Base-by-base conservation (phyloP, 2,888 invertebrate genomes). In the Osedax fenrisi region DNA sequence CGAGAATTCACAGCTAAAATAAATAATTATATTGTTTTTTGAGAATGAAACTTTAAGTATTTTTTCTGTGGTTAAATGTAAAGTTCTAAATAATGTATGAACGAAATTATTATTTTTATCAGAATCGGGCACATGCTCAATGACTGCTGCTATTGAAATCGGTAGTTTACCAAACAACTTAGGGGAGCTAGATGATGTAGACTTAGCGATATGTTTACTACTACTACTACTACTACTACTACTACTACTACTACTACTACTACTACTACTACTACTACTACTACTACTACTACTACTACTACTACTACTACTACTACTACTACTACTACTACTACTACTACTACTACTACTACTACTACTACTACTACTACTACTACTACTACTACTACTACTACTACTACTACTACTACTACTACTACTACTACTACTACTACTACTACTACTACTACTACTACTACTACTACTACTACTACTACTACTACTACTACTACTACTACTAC, bases 151-250 rank as follows among this genome's bases (percentile, higher is more conserved):
- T n/a, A n/a, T n/a, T n/a, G n/a, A n/a, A n/a, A n/a, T n/a, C n/a
- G n/a, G n/a, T n/a, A n/a, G n/a, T n/a, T n/a, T n/a, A n/a, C n/a
- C n/a, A n/a, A n/a, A n/a, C n/a, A n/a, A n/a, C n/a, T n/a, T n/a
- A n/a, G n/a, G n/a, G n/a, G n/a, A n/a, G n/a, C n/a, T n/a, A n/a
- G n/a, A n/a, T n/a, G n/a, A n/a, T n/a, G n/a, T n/a, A n/a, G n/a
- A n/a, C n/a, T n/a, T n/a, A n/a, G n/a, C n/a, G n/a, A n/a, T n/a
- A n/a, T n/a, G n/a, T n/a, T n/a, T n/a, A n/a, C n/a, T n/a, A n/a
- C n/a, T n/a, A n/a, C n/a, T n/a, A 75, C 73, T 75, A 75, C 73
- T 75, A 75, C 73, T 75, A 75, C 73, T 75, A 75, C 64, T 75
- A 75, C 64, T 75, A 64, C 72, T 74, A 67, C 23, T 75, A 25